Percentiles rank a stretch among this genome's conserved stretches.
Conservation (phyloP, 2,113 vertebrate species). For the Canis aureus region DNA sequence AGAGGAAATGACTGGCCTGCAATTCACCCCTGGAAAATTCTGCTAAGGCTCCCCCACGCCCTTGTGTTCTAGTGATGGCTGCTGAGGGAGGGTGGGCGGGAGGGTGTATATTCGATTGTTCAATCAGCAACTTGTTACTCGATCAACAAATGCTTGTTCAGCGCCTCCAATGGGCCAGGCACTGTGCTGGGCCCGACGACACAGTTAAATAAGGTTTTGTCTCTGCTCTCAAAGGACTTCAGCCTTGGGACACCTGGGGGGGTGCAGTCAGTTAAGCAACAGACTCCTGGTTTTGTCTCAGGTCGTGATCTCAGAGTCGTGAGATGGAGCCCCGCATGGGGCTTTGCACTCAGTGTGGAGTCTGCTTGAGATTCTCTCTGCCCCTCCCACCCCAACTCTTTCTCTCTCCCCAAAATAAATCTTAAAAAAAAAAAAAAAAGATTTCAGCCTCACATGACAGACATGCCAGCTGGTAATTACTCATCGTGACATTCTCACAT, state of each 20-base stretch:
- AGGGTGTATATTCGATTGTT: neutral
- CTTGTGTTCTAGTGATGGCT: neutral
- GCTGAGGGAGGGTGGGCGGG: fast-evolving
- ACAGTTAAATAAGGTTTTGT: neutral
- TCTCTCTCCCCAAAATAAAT: neutral
- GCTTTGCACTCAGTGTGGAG: neutral
- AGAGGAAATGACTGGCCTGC: conserved; percentile 61
- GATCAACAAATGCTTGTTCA: neutral
- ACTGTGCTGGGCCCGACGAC: neutral
- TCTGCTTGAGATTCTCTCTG: neutral
- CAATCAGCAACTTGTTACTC: neutral
- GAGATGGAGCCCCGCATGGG: neutral
- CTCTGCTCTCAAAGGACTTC: neutral
- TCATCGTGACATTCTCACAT: neutral
- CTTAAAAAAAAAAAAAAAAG: neutral
- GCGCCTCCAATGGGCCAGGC: neutral
- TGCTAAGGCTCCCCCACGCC: neutral
- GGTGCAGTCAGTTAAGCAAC: neutral
- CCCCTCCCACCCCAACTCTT: neutral
- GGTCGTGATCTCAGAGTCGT: neutral
- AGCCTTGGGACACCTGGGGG: neutral
- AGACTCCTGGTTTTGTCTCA: neutral
- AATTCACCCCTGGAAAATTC: neutral
- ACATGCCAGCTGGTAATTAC: neutral
- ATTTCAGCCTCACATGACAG: neutral